Conservation (phyloP, 2,888 invertebrate genomes). For the Rhagium mordax region DNA sequence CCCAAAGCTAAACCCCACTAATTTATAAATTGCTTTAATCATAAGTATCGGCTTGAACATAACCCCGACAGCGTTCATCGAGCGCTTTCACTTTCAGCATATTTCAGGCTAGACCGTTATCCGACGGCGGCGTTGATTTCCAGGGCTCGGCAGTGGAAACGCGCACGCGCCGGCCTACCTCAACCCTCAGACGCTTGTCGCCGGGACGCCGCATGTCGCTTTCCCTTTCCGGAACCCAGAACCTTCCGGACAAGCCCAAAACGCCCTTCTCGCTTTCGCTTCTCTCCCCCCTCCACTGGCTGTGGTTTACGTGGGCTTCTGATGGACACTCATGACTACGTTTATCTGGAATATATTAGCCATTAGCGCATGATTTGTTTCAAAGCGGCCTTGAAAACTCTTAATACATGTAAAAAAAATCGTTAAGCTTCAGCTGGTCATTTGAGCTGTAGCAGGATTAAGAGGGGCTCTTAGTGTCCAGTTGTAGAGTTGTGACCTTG, state of each 20-base stretch:
- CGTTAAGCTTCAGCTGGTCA: no score
- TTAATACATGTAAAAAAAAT: no score
- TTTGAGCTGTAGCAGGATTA: no score
- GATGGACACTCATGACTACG: not conserved
- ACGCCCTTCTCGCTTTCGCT: constrained; percentile 10
- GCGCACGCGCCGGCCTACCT: constrained; percentile 63
- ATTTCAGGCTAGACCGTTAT: not conserved
- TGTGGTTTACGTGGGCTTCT: not conserved
- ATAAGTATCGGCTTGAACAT: not conserved
- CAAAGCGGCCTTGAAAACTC: no score
- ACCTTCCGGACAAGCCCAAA: constrained; percentile 26
- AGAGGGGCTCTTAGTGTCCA: no score
- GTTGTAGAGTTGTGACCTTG: no score
- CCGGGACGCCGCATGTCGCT: constrained; percentile 54
- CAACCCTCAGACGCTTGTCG: constrained; percentile 64
- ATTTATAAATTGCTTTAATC: not conserved
- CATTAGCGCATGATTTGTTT: no score
- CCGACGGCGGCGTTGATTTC: constrained; percentile 28
- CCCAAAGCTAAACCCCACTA: not conserved
- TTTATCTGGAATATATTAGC: no score
- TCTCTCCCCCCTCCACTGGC: not conserved
- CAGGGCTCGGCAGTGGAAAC: constrained; percentile 25
- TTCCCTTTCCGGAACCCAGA: constrained; percentile 58
- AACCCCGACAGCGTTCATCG: constrained; percentile 4
- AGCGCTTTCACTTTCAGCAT: constrained; percentile 12